Evolutionary conservation across 2,888 invertebrate species (phyloP).

Genomic region (Phalangium opilio): DNA sequence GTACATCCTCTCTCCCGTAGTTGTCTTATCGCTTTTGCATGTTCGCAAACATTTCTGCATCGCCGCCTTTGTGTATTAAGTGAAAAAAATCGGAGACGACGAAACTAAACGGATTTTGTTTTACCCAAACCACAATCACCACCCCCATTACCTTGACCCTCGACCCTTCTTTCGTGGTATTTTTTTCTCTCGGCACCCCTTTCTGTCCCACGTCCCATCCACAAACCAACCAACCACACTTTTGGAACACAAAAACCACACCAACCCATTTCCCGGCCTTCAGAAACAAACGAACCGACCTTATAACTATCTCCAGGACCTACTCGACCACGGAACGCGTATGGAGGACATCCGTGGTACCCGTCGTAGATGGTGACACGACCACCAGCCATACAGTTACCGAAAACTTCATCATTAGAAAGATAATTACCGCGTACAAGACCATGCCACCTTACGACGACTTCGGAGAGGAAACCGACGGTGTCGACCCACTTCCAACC

Average conservation of each 20-base stretch:
- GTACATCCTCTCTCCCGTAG: too few species aligned
- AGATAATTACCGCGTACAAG: conserved; percentile 76
- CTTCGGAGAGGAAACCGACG: conserved; percentile 5
- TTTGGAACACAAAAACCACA: background rate
- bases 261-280: background rate
- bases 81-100: too few species aligned
- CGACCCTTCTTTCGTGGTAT: background rate
- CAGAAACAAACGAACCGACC: background rate
- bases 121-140: background rate
- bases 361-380: conserved; percentile 55
- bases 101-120: too few species aligned
- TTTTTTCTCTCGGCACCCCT: background rate
- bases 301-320: conserved; percentile 52
- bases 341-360: conserved; percentile 73
- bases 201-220: background rate
- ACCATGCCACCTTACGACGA: conserved; percentile 52
- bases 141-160: too few species aligned
- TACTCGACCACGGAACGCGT: conserved; percentile 79
- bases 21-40: too few species aligned
- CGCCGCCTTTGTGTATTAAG: too few species aligned
- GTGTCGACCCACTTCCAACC: conserved; percentile 1
- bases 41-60: too few species aligned
- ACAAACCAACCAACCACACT: too few species aligned
- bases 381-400: conserved; percentile 61
- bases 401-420: conserved; percentile 72